phyloP scores from a whole-genome alignment of 1,140 invertebrate species.

The Schlechtendalia chinensis region DNA sequence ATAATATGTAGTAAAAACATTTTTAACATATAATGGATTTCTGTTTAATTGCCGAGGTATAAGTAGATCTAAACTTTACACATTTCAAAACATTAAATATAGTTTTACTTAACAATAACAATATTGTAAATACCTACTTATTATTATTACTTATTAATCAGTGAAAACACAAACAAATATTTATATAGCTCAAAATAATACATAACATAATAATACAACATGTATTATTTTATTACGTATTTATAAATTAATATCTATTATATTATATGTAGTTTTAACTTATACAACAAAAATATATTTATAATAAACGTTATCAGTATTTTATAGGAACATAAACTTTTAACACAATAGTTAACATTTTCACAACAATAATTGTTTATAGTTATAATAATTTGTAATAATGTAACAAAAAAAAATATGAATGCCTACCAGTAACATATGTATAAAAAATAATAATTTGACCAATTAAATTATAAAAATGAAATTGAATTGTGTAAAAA shows the following conservation, averaged over 20 bases:
- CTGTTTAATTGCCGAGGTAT: neutral
- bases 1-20: constrained; percentile 12
- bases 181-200: constrained; percentile 16
- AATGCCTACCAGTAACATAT: neutral
- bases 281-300: constrained; percentile 40
- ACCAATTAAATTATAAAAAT: constrained; percentile 5
- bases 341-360: constrained; percentile 41
- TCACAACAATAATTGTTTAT: constrained; percentile 35
- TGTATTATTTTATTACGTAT: too few species aligned
- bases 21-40: constrained; percentile 24
- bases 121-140: neutral
- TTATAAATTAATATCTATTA: constrained; percentile 4
- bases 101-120: constrained; percentile 24
- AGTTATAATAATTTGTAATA: constrained; percentile 15
- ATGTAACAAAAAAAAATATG: neutral
- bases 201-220: too few species aligned
- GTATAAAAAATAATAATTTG: constrained; percentile 31
- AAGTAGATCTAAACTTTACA: constrained; percentile 28
- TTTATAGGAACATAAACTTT: constrained; percentile 41
- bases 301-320: constrained; percentile 40
- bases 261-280: neutral
- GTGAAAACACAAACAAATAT: neutral
- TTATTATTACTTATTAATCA: neutral
- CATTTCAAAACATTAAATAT: constrained; percentile 21
- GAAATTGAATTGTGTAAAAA: constrained; percentile 12